phyloP scores from a whole-genome alignment of 2,888 invertebrate genomes.

The Elysia crispata region DNA sequence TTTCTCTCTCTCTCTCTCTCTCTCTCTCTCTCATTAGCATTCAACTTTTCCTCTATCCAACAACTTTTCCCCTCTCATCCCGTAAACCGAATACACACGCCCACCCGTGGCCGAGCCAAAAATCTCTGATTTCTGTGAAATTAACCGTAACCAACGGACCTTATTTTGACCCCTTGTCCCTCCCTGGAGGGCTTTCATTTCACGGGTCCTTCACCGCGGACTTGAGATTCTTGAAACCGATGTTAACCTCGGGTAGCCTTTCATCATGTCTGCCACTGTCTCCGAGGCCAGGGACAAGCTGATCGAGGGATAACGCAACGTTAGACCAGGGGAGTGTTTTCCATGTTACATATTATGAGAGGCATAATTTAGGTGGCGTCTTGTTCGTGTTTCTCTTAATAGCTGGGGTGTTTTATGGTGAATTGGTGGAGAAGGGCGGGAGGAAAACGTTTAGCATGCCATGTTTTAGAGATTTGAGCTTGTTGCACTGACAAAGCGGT shows the following conservation, averaged over 20 bases:
- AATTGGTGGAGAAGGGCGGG: too few species aligned
- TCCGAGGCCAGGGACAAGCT: background rate
- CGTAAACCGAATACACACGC: background rate
- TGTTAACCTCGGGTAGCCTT: too few species aligned
- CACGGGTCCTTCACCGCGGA: background rate
- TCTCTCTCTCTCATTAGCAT: background rate
- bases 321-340: background rate
- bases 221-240: too few species aligned
- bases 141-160: background rate
- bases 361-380: too few species aligned
- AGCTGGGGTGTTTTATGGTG: too few species aligned
- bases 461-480: too few species aligned
- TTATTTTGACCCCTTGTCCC: slow-evolving; percentile 14
- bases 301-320: background rate
- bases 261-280: too few species aligned
- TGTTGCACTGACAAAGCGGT: too few species aligned
- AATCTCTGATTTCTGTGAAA: slow-evolving; percentile 1
- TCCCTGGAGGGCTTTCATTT: slow-evolving; percentile 20
- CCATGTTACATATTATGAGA: background rate
- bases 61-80: too few species aligned
- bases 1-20: background rate
- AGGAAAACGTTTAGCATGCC: too few species aligned
- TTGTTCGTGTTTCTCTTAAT: too few species aligned
- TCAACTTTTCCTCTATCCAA: background rate
- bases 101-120: slow-evolving; percentile 5